Evolutionary conservation across 2,888 invertebrate genomes (phyloP).

Genomic region (Prosapia bicincta): DNA sequence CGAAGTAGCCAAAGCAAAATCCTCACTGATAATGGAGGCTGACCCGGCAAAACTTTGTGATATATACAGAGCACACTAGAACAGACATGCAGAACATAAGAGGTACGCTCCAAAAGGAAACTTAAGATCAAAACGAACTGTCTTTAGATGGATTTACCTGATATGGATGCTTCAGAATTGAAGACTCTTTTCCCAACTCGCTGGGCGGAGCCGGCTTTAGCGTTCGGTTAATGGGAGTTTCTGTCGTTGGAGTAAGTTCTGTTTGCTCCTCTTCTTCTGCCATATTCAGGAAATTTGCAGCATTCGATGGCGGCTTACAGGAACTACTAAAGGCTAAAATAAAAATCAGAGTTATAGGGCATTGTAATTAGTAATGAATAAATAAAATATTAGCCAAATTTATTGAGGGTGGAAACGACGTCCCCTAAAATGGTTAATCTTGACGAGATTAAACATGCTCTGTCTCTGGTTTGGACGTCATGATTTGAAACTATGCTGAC

Average conservation of each 20-base stretch:
- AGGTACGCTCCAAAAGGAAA: no score
- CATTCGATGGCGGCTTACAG: neutral
- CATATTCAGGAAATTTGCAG: neutral
- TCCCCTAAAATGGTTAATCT: no score
- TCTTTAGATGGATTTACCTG: neutral
- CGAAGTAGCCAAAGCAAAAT: neutral
- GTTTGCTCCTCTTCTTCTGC: neutral
- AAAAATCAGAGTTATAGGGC: no score
- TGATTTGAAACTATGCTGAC: no score
- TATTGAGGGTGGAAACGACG: no score
- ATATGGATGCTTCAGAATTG: neutral
- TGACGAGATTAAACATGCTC: no score
- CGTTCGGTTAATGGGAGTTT: neutral
- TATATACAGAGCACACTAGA: neutral
- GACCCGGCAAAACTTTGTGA: neutral
- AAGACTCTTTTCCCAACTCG: neutral
- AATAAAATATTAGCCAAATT: no score
- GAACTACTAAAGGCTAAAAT: neutral
- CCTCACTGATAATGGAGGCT: neutral
- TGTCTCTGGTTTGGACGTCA: no score
- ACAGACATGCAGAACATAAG: no score
- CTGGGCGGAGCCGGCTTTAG: neutral
- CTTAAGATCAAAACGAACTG: no score
- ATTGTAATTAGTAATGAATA: no score
- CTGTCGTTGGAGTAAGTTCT: neutral